phyloP scores from a whole-genome alignment of 1,140 invertebrate species.

The Eurosta solidaginis region DNA sequence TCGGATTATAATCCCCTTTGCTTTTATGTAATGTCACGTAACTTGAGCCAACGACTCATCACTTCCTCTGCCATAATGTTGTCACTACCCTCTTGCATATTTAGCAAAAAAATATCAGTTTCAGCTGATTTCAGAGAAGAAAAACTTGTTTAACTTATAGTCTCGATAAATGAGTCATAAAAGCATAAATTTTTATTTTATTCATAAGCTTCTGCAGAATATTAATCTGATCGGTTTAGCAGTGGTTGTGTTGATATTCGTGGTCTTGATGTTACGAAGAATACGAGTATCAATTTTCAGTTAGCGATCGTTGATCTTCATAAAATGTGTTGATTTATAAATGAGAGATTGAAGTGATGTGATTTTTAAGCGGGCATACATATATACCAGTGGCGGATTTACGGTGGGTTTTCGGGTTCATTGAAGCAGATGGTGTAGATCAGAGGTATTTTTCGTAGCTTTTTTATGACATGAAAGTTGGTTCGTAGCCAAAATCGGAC shows the following conservation, averaged over 20 bases:
- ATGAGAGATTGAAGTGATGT: too few relatives aligned
- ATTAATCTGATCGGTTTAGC: not conserved
- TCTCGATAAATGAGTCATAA: conserved; percentile 20
- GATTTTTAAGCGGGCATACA: too few relatives aligned
- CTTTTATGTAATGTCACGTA: conserved; percentile 7
- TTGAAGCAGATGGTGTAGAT: too few relatives aligned
- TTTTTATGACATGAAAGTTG: too few relatives aligned
- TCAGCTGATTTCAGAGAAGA: not conserved
- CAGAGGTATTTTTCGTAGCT: too few relatives aligned
- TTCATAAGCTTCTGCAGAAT: not conserved
- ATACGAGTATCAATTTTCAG: not conserved
- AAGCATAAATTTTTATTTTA: conserved; percentile 28
- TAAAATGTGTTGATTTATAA: too few relatives aligned
- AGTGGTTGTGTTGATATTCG: not conserved
- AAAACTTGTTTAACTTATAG: conserved; percentile 5
- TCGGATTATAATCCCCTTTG: conserved; percentile 10
- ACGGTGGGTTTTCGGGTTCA: too few relatives aligned
- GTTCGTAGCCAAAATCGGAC: too few relatives aligned
- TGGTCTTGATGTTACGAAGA: not conserved
- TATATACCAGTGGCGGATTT: too few relatives aligned
- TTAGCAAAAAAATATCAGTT: not conserved
- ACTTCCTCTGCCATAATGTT: not conserved
- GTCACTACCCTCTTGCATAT: not conserved
- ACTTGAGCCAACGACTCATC: not conserved
- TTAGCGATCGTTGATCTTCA: not conserved